Conservation (phyloP, 2,113 vertebrate genomes). For the Vanacampus margaritifer region DNA sequence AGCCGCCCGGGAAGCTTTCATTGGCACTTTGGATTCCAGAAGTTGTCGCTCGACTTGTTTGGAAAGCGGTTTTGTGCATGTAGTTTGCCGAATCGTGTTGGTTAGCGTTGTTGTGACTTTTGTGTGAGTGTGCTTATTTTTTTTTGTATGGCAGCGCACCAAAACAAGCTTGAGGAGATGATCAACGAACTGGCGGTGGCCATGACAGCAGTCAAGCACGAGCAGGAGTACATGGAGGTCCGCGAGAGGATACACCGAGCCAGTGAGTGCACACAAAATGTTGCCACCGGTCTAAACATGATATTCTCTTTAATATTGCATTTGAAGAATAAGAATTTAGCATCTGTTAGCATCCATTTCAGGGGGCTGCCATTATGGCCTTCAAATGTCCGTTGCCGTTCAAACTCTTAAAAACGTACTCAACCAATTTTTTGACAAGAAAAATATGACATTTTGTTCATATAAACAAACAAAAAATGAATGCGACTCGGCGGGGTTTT, state of each 20-base stretch:
- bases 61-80: not conserved
- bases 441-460: too few relatives aligned
- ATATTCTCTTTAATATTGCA: too few relatives aligned
- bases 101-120: not conserved
- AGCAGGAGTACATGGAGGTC: conserved; percentile 99
- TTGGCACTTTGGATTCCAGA: not conserved
- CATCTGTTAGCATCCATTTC: too few relatives aligned
- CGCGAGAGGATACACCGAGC: conserved; percentile 98
- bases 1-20: not conserved
- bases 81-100: not conserved
- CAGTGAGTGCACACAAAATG: conserved; percentile 71
- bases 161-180: conserved; percentile 99
- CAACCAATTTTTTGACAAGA: too few relatives aligned
- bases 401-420: too few relatives aligned
- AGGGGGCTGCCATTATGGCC: too few relatives aligned
- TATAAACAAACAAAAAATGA: too few relatives aligned
- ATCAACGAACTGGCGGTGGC: conserved; percentile 96
- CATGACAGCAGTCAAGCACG: conserved; percentile 98
- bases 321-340: too few relatives aligned
- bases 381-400: too few relatives aligned
- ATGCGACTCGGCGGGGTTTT: too few relatives aligned
- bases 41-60: not conserved
- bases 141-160: conserved; percentile 78
- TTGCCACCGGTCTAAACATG: too few relatives aligned
- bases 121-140: conserved; percentile 18